These are phyloP conservation scores for Stegostoma tigrinum DNA, from an alignment of 2,113 vertebrate genomes.

Conservation along the genomic window DNA sequence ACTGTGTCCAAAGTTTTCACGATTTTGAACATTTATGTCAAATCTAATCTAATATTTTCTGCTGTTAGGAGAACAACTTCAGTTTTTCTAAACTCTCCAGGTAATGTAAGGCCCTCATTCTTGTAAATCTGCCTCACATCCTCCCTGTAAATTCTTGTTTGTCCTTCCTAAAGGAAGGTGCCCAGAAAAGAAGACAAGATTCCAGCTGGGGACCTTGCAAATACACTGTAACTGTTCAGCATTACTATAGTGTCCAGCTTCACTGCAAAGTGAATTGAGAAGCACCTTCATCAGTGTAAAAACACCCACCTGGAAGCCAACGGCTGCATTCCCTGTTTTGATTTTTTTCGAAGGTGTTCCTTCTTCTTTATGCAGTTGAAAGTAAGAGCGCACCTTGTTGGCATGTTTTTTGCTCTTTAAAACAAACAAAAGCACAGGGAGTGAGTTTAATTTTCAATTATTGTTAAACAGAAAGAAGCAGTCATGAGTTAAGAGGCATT, in stretches of 20 bases:
- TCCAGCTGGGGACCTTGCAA: not conserved
- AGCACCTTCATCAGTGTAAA: not conserved
- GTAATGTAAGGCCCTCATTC: no score
- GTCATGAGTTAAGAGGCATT: not conserved
- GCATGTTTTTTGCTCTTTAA: constrained; percentile 73
- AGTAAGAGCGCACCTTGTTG: constrained; percentile 61
- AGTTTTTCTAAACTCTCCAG: no score
- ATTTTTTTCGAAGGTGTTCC: constrained; percentile 43
- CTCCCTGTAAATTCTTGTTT: not conserved
- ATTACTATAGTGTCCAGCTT: not conserved
- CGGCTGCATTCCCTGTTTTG: constrained; percentile 35
- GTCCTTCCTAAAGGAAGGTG: not conserved
- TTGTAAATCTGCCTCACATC: not conserved
- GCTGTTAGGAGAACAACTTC: no score
- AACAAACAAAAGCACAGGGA: constrained; percentile 2
- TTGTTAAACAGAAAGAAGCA: not conserved
- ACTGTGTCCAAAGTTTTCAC: no score
- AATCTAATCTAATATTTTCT: no score
- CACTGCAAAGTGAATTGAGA: not conserved
- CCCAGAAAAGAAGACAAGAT: not conserved
- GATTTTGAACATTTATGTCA: no score
- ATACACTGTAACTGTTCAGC: not conserved
- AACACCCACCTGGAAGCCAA: constrained; percentile 49
- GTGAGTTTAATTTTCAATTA: not conserved
- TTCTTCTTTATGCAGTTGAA: constrained; percentile 56